A percentile compares a stretch with the other conserved stretches of the same genome.
phyloP scores from a whole-genome alignment of 1,140 invertebrate species.

The Prorops nasuta region DNA sequence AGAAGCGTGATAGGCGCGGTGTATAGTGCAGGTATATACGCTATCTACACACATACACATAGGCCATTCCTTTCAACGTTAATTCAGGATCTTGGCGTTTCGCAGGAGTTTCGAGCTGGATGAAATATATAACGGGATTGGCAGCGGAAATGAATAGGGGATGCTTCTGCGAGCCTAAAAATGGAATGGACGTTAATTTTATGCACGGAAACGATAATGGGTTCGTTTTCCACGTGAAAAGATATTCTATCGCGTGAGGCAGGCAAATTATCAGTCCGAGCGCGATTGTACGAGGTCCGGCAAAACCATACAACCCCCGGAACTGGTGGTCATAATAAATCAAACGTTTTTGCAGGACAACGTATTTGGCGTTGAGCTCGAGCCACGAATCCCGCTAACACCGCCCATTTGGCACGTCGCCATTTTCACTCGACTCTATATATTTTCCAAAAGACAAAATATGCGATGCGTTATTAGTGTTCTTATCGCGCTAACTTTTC shows the following conservation, averaged over 20 bases:
- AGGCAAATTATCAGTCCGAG: constrained; percentile 38
- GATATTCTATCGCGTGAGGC: constrained; percentile 13
- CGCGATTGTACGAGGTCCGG: constrained; percentile 34
- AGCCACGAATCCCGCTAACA: constrained; percentile 45
- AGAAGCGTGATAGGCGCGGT: no score
- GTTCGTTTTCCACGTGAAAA: constrained; percentile 2
- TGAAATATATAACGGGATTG: no score
- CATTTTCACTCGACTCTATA: constrained; percentile 32
- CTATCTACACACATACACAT: no score
- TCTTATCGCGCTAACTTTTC: constrained; percentile 13
- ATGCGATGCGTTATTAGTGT: constrained; percentile 32
- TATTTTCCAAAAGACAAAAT: constrained; percentile 40
- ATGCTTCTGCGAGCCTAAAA: no score
- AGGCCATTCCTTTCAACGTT: no score
- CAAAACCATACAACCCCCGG: constrained; percentile 42
- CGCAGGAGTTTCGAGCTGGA: no score
- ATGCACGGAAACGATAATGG: no score
- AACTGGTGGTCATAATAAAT: constrained; percentile 44
- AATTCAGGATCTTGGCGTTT: no score
- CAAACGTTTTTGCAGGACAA: constrained; percentile 43
- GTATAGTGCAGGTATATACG: no score
- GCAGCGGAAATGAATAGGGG: no score
- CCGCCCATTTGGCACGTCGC: constrained; percentile 42
- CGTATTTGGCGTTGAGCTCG: constrained; percentile 18
- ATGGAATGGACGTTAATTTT: no score